Percentiles rank a stretch among this genome's conserved stretches.
Evolutionary conservation across 2,888 invertebrate species (phyloP).

Genomic region (Linnaemya vulpina): DNA sequence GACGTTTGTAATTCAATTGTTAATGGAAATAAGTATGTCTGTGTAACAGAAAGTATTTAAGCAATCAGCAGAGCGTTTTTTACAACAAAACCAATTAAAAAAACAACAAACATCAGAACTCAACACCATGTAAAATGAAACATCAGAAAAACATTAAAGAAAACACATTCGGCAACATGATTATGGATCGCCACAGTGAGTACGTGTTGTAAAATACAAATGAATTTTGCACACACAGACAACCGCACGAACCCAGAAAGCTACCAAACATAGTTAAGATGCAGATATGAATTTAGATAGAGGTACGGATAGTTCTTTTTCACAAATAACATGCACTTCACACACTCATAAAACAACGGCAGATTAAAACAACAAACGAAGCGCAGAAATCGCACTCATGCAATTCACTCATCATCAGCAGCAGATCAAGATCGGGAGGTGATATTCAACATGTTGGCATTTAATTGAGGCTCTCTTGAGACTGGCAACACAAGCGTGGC

Average conservation of each 20-base stretch:
- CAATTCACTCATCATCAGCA: slow-evolving; percentile 82
- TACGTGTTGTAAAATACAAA: slow-evolving; percentile 8
- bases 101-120: slow-evolving; percentile 29
- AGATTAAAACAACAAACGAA: slow-evolving; percentile 70
- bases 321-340: slow-evolving; percentile 45
- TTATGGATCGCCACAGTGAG: slow-evolving; percentile 46
- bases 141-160: slow-evolving; percentile 65
- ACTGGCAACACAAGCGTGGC: slow-evolving; percentile 11
- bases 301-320: slow-evolving; percentile 18
- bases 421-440: slow-evolving; percentile 80
- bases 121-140: slow-evolving; percentile 43
- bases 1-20: slow-evolving; percentile 33
- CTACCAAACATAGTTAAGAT: neutral
- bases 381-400: slow-evolving; percentile 75
- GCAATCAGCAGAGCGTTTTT: slow-evolving; percentile 24
- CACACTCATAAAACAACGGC: slow-evolving; percentile 61
- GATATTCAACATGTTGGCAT: slow-evolving; percentile 76
- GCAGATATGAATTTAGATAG: slow-evolving; percentile 24
- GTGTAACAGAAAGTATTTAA: slow-evolving; percentile 21
- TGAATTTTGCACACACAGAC: slow-evolving; percentile 11
- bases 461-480: slow-evolving; percentile 79
- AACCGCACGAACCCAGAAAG: slow-evolving; percentile 1
- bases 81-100: neutral
- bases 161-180: slow-evolving; percentile 67
- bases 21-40: slow-evolving; percentile 27